Conservation (phyloP, 2,797 vertebrate genomes). For the Rhabdomys pumilio region DNA sequence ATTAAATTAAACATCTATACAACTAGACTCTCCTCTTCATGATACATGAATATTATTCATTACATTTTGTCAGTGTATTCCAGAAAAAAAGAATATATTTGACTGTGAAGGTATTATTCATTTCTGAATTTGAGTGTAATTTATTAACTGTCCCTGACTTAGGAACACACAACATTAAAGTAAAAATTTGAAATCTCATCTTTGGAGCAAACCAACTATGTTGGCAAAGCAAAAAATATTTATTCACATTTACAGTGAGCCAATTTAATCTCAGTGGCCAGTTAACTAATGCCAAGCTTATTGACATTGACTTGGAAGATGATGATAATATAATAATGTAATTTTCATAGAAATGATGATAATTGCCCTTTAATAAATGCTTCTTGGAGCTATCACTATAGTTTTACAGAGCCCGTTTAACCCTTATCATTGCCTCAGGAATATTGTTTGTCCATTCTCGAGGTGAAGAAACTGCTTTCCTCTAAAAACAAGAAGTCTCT, state of each 20-base stretch:
- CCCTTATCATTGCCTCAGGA: background rate
- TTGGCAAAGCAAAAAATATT: conserved; percentile 22
- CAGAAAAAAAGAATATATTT: background rate
- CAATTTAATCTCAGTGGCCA: background rate
- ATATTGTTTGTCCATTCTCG: background rate
- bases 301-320: conserved; percentile 16
- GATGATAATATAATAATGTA: background rate
- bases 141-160: conserved; percentile 10
- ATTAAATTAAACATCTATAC: background rate
- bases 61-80: conserved; percentile 27
- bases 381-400: background rate
- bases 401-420: background rate
- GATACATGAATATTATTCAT: background rate
- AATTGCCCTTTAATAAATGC: background rate
- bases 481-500: background rate
- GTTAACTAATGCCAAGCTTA: background rate
- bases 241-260: background rate
- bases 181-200: conserved; percentile 24
- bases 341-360: conserved; percentile 23
- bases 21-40: background rate
- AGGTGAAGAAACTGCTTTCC: background rate
- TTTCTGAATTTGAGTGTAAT: background rate
- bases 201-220: conserved; percentile 31
- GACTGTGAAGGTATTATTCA: background rate
- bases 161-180: background rate